Base-by-base conservation (phyloP, 2,888 invertebrate species). In the Cepaea hortensis region DNA sequence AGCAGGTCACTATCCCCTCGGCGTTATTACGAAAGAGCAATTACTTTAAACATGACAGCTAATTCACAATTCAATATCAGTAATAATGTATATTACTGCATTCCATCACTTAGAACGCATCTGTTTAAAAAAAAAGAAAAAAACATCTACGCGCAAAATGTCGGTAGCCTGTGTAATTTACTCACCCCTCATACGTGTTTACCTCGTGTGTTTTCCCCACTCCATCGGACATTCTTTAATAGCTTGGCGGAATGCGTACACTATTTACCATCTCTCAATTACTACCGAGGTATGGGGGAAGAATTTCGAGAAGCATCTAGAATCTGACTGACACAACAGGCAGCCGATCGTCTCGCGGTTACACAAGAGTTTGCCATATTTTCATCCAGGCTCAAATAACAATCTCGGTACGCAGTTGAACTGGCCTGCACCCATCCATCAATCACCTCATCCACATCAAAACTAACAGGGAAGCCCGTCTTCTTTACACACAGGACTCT, bases 271-370 rank as follows among this genome's bases (percentile, higher is more conserved):
- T 61, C 61, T 79, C 79, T 79, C 79, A 62, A 62, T 79, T 79
- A 79, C 61, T 79, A 79, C 62, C 79, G 79, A 9, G 79, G 62
- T 79, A 79, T 62, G 62, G 61, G 7, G 61, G 3, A 62, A 15
- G 79, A 79, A 79, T 79, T 35, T 79, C 62, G 15, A 23, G 9
- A 61, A 79, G 23, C 79, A 35, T 79, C 18, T 18, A 79, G 62
- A 79, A 79, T 55, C 35, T 79, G 79, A 62, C 79, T 79, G 79
- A 61, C 79, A 65, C 79, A 79, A 65, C 79, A 79, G 62, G 55
- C 55, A 55, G 7, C 7, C 6, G 55, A 9, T 62, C 62, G 79
- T 18, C 62, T 35, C 7, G 62, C 6, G 61, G 79, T 79, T 79
- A 79, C 79, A 79, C 79, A 79, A 35, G 55, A 18, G 55, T 79